Evolutionary conservation across 1,140 invertebrate genomes (phyloP).

Genomic region (Drosophila navojoa): DNA sequence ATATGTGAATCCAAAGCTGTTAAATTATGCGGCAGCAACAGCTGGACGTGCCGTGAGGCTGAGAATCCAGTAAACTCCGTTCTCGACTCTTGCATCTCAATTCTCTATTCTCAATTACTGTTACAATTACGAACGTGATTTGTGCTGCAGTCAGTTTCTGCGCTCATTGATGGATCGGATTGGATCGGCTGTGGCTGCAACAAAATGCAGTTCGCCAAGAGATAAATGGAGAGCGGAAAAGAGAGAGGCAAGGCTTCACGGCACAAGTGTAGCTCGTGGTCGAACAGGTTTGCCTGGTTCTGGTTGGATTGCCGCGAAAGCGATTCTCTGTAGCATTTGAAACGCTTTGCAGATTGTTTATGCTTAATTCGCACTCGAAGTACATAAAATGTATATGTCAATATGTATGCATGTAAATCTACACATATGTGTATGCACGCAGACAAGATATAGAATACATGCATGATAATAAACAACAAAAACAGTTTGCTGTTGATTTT

Average conservation of each 20-base stretch:
- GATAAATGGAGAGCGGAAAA: not conserved
- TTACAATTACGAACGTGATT: conserved; percentile 78
- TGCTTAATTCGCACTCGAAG: conserved; percentile 27
- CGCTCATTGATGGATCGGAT: conserved; percentile 27
- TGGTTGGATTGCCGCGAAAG: conserved; percentile 44
- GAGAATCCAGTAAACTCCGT: conserved; percentile 27
- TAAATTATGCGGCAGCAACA: conserved; percentile 25
- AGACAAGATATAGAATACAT: conserved; percentile 41
- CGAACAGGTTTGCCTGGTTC: conserved; percentile 48
- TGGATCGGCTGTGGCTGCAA: conserved; percentile 33
- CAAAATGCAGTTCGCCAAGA: conserved; percentile 29
- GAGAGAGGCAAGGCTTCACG: not conserved
- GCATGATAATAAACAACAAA: conserved; percentile 36
- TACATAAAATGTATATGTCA: not conserved
- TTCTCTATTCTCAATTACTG: conserved; percentile 65
- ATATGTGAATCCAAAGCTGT: conserved; percentile 16
- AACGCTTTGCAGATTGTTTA: conserved; percentile 39
- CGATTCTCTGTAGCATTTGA: conserved; percentile 47
- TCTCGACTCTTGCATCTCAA: conserved; percentile 36
- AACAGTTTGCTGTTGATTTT: conserved; percentile 57
- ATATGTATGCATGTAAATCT: too few relatives aligned
- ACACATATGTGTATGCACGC: conserved; percentile 14
- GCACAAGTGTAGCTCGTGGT: conserved; percentile 7
- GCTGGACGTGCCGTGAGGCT: conserved; percentile 36
- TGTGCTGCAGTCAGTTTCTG: conserved; percentile 44